A percentile compares a stretch with the other conserved stretches of the same genome.
Evolutionary conservation across 2,797 vertebrate genomes (phyloP).

Genomic region (Bovichtus diacanthus): DNA sequence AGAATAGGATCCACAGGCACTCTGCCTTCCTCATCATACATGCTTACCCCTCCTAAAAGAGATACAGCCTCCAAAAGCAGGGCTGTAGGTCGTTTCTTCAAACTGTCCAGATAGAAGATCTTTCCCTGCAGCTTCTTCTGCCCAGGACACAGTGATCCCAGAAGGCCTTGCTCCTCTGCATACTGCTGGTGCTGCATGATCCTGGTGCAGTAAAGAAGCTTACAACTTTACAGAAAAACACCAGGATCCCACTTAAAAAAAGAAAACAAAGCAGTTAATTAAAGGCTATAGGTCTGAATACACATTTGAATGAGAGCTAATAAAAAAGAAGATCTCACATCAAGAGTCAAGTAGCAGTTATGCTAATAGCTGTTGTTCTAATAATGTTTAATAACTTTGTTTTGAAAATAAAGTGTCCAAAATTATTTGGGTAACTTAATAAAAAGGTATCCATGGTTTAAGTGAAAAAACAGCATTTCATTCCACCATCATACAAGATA

Average conservation of each 20-base stretch:
- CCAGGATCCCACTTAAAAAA: conserved; percentile 18
- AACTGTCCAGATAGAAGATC: conserved; percentile 90
- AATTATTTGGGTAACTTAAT: not conserved
- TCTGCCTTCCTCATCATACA: not conserved
- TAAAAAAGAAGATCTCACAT: not conserved
- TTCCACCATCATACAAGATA: not conserved
- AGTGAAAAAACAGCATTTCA: not conserved
- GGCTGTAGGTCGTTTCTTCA: conserved; percentile 82
- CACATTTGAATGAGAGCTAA: not conserved
- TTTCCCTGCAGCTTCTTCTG: conserved; percentile 86
- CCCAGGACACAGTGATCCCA: conserved; percentile 68
- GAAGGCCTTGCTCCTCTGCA: conserved; percentile 49
- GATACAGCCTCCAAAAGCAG: conserved; percentile 83
- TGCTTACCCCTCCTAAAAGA: conserved; percentile 89
- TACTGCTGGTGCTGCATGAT: conserved; percentile 67
- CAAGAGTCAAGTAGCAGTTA: not conserved
- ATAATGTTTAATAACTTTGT: not conserved
- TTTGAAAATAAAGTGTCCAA: not conserved
- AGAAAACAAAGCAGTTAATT: not conserved
- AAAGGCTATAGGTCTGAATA: not conserved
- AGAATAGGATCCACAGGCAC: not conserved
- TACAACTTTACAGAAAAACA: conserved; percentile 8
- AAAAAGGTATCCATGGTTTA: not conserved
- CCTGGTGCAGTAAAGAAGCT: conserved; percentile 24
- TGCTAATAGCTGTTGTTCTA: no score